A percentile compares a stretch with the other conserved stretches of the same genome.
Conservation (phyloP, 2,888 invertebrate genomes). For the Synanthedon tipuliformis region DNA sequence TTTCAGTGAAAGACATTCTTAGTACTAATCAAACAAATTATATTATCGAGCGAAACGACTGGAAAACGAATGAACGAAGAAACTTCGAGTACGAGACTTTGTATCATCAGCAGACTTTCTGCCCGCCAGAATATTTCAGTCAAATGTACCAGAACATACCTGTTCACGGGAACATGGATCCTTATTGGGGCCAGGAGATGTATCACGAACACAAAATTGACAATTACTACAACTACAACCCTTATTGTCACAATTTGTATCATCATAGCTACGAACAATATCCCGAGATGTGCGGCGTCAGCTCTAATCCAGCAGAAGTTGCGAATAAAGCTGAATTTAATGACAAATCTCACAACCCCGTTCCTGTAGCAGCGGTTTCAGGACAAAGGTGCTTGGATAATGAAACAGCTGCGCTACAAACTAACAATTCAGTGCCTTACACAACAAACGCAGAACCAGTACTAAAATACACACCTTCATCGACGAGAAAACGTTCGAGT, state of each 20-base stretch:
- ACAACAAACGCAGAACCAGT: slow-evolving; percentile 10
- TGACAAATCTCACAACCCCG: slow-evolving; percentile 13
- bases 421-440: neutral
- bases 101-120: slow-evolving; percentile 38
- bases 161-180: slow-evolving; percentile 37
- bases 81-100: slow-evolving; percentile 36
- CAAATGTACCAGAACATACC: slow-evolving; percentile 42
- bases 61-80: slow-evolving; percentile 41
- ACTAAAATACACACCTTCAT: slow-evolving; percentile 21
- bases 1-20: slow-evolving; percentile 55
- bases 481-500: slow-evolving; percentile 40
- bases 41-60: slow-evolving; percentile 45
- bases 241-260: slow-evolving; percentile 47
- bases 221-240: slow-evolving; percentile 45
- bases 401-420: slow-evolving; percentile 8
- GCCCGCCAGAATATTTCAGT: slow-evolving; percentile 39
- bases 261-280: slow-evolving; percentile 47
- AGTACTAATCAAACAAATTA: slow-evolving; percentile 41
- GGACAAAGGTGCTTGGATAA: slow-evolving; percentile 11
- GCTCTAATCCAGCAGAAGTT: slow-evolving; percentile 11
- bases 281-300: slow-evolving; percentile 13
- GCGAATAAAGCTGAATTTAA: slow-evolving; percentile 21
- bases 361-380: slow-evolving; percentile 2
- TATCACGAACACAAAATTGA: slow-evolving; percentile 49
- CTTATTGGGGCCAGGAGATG: slow-evolving; percentile 45